Evolutionary conservation across 2,113 vertebrate species (phyloP).

Genomic region (Chamaea fasciata): DNA sequence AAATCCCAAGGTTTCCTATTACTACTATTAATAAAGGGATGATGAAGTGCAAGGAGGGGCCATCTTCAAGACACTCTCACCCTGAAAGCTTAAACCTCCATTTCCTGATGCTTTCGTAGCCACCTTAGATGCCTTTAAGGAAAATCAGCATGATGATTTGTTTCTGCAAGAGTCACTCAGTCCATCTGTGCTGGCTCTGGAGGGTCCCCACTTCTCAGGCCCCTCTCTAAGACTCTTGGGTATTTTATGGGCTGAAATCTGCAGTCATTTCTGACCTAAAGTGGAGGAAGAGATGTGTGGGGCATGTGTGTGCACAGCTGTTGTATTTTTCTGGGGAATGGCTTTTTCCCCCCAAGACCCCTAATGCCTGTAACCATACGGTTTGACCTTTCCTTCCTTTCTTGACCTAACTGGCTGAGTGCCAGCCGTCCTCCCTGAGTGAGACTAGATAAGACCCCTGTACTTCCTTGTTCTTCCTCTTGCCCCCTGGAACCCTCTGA

Average conservation of each 20-base stretch:
- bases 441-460: too few species aligned
- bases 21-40: neutral
- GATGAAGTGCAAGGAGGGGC: neutral
- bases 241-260: neutral
- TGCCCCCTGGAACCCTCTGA: too few species aligned
- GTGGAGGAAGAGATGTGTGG: neutral
- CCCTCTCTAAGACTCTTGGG: neutral
- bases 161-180: neutral
- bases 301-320: fast-evolving
- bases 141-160: neutral
- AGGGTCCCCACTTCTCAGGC: neutral
- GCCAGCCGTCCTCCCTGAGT: too few species aligned
- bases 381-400: too few species aligned
- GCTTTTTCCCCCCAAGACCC: too few species aligned
- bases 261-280: neutral
- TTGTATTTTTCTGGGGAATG: too few species aligned
- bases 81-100: neutral
- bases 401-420: too few species aligned
- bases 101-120: neutral
- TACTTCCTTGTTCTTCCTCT: too few species aligned
- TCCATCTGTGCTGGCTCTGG: neutral
- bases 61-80: neutral
- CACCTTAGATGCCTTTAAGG: neutral
- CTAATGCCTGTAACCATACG: too few species aligned
- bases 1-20: neutral